Conservation (phyloP, 2,888 invertebrate species). For the Latheticus oryzae region DNA sequence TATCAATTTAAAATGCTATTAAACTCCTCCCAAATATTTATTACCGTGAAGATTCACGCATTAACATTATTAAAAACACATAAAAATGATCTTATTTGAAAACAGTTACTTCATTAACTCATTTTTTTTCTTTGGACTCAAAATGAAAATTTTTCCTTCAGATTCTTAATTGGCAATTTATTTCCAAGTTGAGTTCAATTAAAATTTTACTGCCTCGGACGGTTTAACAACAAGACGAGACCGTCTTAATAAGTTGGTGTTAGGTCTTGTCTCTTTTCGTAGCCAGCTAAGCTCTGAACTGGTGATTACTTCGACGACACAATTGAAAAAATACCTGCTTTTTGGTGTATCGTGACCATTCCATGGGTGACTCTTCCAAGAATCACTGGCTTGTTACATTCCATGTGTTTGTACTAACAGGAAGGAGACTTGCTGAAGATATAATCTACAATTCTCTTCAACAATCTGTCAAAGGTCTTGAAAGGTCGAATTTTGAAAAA, state of each 20-base stretch:
- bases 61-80: no score
- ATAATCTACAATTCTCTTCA: no score
- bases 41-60: no score
- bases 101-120: slow-evolving; percentile 22
- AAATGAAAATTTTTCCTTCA: slow-evolving; percentile 28
- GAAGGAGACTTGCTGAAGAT: no score
- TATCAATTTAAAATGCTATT: no score
- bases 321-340: slow-evolving; percentile 35
- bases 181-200: slow-evolving; percentile 29
- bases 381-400: slow-evolving; percentile 20
- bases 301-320: slow-evolving; percentile 20
- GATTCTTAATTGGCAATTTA: slow-evolving; percentile 35
- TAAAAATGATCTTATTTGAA: slow-evolving; percentile 22
- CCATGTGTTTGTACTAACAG: slow-evolving; percentile 2
- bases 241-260: slow-evolving; percentile 29
- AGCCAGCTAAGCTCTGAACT: slow-evolving; percentile 24
- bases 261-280: slow-evolving; percentile 28
- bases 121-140: slow-evolving; percentile 15
- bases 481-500: no score
- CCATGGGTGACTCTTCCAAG: slow-evolving; percentile 29
- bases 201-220: slow-evolving; percentile 28
- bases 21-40: no score
- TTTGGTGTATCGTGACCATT: slow-evolving; percentile 28
- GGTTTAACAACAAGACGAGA: slow-evolving; percentile 21
- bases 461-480: no score